A percentile compares a stretch with the other conserved stretches of the same genome.
These are phyloP conservation scores for Manduca sexta DNA, from an alignment of 1,140 invertebrate species.

Conservation along the genomic window DNA sequence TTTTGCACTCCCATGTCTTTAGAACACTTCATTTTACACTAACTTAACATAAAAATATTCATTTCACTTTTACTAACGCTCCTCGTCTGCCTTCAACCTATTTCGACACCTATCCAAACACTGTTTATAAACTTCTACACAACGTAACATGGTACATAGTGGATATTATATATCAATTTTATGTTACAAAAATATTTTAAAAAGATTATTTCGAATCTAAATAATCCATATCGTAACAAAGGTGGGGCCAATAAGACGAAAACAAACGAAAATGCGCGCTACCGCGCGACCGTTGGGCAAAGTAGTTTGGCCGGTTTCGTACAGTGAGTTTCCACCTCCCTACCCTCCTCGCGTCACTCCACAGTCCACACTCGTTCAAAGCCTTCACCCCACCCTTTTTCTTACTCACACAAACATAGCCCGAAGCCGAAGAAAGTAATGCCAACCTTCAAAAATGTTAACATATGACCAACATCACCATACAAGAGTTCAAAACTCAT, in stretches of 20 bases:
- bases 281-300: conserved; percentile 63
- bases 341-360: conserved; percentile 30
- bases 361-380: conserved; percentile 40
- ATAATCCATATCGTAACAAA: conserved; percentile 55
- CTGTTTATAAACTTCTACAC: conserved; percentile 24
- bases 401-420: too few species aligned
- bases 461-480: too few species aligned
- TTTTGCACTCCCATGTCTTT: conserved; percentile 62
- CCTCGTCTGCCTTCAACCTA: conserved; percentile 25
- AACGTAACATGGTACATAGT: conserved; percentile 19
- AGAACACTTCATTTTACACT: conserved; percentile 44
- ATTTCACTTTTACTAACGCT: conserved; percentile 49
- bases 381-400: conserved; percentile 39
- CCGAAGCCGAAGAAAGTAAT: too few species aligned
- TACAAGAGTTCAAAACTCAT: too few species aligned
- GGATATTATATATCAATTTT: conserved; percentile 10
- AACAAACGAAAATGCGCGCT: conserved; percentile 60
- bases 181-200: conserved; percentile 11
- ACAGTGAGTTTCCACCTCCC: conserved; percentile 45
- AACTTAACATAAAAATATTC: conserved; percentile 44
- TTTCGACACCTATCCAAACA: conserved; percentile 45
- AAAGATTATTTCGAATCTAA: conserved; percentile 21
- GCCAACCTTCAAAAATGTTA: too few species aligned
- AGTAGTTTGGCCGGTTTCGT: conserved; percentile 66
- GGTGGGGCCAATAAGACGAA: conserved; percentile 46